These are phyloP conservation scores for western clawed frog (Xenopus tropicalis) DNA, from an alignment of 2,113 vertebrate species.

Conservation along the genomic window UCB_Xtro_10.0 CM004451.2:50879001-50879500, in stretches of 20 bases:
- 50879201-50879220: background rate
- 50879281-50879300: conserved; percentile 30
- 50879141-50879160: too few relatives aligned
- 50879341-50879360: conserved; percentile 23
- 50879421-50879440: background rate
- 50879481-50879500: background rate
- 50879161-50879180: too few relatives aligned
- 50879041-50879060: background rate
- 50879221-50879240: background rate
- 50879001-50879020: background rate
- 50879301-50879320: conserved; percentile 16
- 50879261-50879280: conserved; percentile 4
- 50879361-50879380: background rate
- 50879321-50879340: conserved; percentile 22
- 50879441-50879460: background rate
- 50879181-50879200: too few relatives aligned
- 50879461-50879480: background rate
- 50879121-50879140: background rate
- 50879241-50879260: background rate
- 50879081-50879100: background rate
- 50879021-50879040: background rate
- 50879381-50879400: conserved; percentile 31
- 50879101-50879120: background rate
- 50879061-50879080: background rate
- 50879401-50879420: conserved; percentile 14